Evolutionary conservation across 2,888 invertebrate genomes (phyloP), one percentile per base, ranked within the genome.

Genomic region (Adineta ricciae): DNA sequence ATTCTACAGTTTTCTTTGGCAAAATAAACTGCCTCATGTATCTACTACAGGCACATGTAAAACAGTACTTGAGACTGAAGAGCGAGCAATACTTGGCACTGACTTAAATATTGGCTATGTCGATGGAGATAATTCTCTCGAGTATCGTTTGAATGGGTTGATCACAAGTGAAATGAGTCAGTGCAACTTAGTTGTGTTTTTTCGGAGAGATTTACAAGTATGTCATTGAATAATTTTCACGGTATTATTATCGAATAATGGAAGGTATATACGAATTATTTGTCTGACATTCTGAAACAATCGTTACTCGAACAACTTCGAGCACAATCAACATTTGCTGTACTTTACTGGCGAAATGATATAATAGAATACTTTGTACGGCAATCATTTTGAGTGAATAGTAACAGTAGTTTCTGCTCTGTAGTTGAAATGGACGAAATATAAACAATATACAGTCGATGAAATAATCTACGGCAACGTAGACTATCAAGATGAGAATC

Each of bases 371-470:
- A 78, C 41, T 24, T 78, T 41, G 38, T 78, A 78, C 2, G 14
- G 1, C 32, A 3, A 16, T 50, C 14, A 19, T 16, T 50, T 50
- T 2, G 2, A 50, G 32, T 16, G 32, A 64, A 32, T 64, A 46
- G 11, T 64, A 32, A 52, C 1, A 52, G 5, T 1, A 46, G 11
- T n/a, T 8, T 46, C 46, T 46, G 5, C 46, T 46, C 11, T 46
- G 7, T 64, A 64, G 64, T 64, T 64, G 19, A 64, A 64, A 41
- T 78, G 78, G 78, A n/a, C 78, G 0, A 78, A 32, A 36, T 78
- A 78, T 24, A 78, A 78, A 78, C 78, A 78, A 78, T 78, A 78
- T 78, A n/a, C 41, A 1, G n/a, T 78, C 16, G 41, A 78, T 78
- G 78, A 78, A 78, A 38, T 41, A 1, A 41, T 78, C 41, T 78